Percentiles rank a stretch among this genome's conserved stretches.
phyloP scores from a whole-genome alignment of 2,888 invertebrate species.

The Sinelater perroti region DNA sequence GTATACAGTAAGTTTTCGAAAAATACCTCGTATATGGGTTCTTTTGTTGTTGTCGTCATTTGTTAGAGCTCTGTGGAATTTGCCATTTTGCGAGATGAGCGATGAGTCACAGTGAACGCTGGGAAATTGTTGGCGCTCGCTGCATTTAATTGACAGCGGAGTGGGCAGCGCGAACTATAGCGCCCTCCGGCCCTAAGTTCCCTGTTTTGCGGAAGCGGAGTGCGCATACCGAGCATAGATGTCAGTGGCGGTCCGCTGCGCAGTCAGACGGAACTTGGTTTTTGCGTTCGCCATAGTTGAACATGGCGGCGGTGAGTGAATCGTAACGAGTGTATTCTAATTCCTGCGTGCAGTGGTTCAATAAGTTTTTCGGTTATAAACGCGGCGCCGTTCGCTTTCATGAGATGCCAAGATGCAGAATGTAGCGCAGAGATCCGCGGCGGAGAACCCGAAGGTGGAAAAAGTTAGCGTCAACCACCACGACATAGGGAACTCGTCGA shows the following conservation, averaged over 20 bases:
- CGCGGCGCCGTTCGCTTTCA: constrained; percentile 64
- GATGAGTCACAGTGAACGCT: no score
- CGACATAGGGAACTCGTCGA: constrained; percentile 76
- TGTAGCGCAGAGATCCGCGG: constrained; percentile 79
- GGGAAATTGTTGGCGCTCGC: no score
- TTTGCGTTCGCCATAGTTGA: constrained; percentile 74
- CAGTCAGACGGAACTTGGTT: constrained; percentile 28
- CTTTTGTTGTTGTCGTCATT: no score
- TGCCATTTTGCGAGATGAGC: no score
- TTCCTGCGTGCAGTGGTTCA: constrained; percentile 56
- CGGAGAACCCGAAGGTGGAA: constrained; percentile 85
- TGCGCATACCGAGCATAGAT: constrained; percentile 11
- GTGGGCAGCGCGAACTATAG: no score
- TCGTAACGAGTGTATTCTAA: constrained; percentile 71
- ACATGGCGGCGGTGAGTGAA: constrained; percentile 74
- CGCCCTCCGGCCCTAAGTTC: no score
- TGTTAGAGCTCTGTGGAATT: no score
- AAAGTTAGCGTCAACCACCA: constrained; percentile 75
- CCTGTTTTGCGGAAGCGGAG: neutral
- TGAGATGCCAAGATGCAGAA: constrained; percentile 89
- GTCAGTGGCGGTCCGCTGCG: constrained; percentile 8
- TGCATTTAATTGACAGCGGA: no score
- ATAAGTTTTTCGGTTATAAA: constrained; percentile 51
- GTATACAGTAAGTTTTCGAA: no score
- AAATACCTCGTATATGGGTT: no score